Percentiles rank a stretch among this genome's conserved stretches.
phyloP scores from a whole-genome alignment of 2,888 invertebrate genomes.

The Mythimna vitellina region DNA sequence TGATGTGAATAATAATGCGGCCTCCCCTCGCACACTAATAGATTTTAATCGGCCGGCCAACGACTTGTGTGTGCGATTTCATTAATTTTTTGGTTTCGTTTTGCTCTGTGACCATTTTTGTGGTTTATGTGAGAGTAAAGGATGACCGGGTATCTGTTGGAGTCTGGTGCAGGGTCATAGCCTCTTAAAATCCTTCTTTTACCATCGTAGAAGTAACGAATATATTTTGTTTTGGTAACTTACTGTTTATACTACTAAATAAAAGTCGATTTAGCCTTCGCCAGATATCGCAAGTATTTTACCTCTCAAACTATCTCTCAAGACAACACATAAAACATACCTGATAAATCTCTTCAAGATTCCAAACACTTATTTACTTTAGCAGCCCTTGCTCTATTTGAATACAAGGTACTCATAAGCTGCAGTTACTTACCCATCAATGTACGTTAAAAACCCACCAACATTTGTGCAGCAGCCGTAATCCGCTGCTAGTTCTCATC shows the following conservation, averaged over 20 bases:
- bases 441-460: constrained; percentile 26
- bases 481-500: constrained; percentile 66
- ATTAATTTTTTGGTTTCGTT: constrained; percentile 66
- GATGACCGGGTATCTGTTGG: background rate
- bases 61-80: constrained; percentile 73
- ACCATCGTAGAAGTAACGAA: background rate
- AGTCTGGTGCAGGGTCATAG: background rate
- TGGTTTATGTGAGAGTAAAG: constrained; percentile 27
- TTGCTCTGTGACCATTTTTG: constrained; percentile 44
- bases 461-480: constrained; percentile 47
- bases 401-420: constrained; percentile 22
- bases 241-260: background rate
- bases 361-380: background rate
- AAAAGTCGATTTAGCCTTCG: no score
- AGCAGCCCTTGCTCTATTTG: constrained; percentile 26
- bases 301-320: constrained; percentile 4
- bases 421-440: constrained; percentile 9
- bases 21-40: constrained; percentile 83
- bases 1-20: constrained; percentile 87
- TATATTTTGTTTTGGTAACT: no score
- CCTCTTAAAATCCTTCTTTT: background rate
- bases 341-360: background rate
- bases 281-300: background rate
- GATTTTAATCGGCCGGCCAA: constrained; percentile 86
- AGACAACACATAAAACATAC: constrained; percentile 10